Evolutionary conservation across 2,888 invertebrate genomes (phyloP), one percentile per base, ranked within the genome.

Genomic region (Epiblema foenella): DNA sequence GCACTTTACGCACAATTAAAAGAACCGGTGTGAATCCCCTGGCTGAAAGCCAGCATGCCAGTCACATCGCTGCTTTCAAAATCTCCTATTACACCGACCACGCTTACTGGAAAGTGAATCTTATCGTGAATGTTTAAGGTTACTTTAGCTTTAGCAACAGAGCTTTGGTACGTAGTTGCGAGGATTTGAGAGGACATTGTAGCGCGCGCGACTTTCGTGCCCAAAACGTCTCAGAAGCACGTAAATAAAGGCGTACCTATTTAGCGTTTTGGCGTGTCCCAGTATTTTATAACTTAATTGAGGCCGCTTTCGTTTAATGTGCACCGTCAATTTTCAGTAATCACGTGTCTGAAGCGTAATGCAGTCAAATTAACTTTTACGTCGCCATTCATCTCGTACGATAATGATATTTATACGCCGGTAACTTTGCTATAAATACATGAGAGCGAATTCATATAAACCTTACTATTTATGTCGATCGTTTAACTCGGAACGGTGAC

Each of bases 261-360:
- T 69, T 69, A 69, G 56, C 63, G 46, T 56, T 46, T 69, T 57
- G 62, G 68, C 65, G 62, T 11, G 63, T 57, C 69, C 57, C 54
- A 57, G 69, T 11, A 29, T 57, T 49, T 64, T 69, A 69, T 62
- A 69, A 57, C 52, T 63, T 69, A 69, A 69, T 69, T 69, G 56
- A 56, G 63, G 68, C 20, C 62, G 59, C 60, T 39, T 64, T 64
- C 54, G 54, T 64, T 51, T 29, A 49, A 63, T 37, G 33, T 62
- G 49, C 33, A 42, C 24, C 24, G 60, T 46, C 60, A 62, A 49
- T 64, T 52, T 64, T 54, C 63, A 52, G 37, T 5, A 24, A 12
- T 51, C 46, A 29, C 24, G 33, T 62, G 37, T 63, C 51, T 20
- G n/a, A 17, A 46, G 29, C 20, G 42, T 60, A 29, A 46, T 29